These are phyloP conservation scores for Sebastes kiyomatsui DNA, from an alignment of 2,797 vertebrate genomes.

Conservation along the genomic window DNA sequence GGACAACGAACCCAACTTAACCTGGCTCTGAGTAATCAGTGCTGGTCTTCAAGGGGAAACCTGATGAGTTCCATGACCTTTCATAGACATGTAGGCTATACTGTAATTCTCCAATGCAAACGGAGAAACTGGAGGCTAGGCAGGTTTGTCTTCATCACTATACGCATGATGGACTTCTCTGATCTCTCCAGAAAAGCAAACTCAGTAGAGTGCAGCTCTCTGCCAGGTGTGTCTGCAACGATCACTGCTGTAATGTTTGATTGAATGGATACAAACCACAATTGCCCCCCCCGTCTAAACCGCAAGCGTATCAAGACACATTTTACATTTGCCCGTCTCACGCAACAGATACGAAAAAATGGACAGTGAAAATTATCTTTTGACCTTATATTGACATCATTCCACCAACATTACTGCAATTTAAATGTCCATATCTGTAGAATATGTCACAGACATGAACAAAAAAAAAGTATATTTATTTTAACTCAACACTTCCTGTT, in stretches of 20 bases:
- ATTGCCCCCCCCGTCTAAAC: too few relatives aligned
- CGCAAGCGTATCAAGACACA: too few relatives aligned
- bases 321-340: too few relatives aligned
- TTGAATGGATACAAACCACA: too few relatives aligned
- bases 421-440: too few relatives aligned
- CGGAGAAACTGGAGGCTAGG: background rate
- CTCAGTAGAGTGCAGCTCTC: background rate
- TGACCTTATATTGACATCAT: too few relatives aligned
- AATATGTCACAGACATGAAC: too few relatives aligned
- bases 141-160: background rate
- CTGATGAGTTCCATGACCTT: conserved; percentile 25
- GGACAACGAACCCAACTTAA: conserved; percentile 43
- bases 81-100: background rate
- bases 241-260: background rate
- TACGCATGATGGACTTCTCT: background rate
- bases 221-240: background rate
- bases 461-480: too few relatives aligned
- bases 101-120: background rate
- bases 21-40: conserved; percentile 31
- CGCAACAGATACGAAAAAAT: too few relatives aligned
- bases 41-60: conserved; percentile 7
- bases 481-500: too few relatives aligned
- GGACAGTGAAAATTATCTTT: too few relatives aligned
- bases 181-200: background rate
- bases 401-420: too few relatives aligned